These are phyloP conservation scores for Mechanitis mazaeus DNA, from an alignment of 2,888 invertebrate genomes.

Conservation along the genomic window DNA sequence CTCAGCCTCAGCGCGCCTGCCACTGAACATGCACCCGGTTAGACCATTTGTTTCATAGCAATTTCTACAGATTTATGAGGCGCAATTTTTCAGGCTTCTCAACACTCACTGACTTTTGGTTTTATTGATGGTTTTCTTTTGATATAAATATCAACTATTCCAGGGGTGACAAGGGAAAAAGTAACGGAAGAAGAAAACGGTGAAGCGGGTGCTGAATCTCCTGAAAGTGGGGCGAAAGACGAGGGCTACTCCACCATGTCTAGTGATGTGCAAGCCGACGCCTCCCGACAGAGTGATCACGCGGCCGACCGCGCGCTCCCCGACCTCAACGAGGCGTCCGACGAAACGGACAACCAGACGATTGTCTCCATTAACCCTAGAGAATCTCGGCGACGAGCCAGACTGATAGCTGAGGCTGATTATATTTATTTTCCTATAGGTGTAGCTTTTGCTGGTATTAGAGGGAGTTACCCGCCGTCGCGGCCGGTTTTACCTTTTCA, in stretches of 20 bases:
- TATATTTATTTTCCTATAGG: conserved; percentile 82
- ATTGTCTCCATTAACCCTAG: conserved; percentile 71
- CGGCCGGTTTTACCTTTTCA: conserved; percentile 82
- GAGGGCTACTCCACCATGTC: conserved; percentile 92
- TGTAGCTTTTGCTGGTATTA: conserved; percentile 77
- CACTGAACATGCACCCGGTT: conserved; percentile 52
- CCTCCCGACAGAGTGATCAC: conserved; percentile 77
- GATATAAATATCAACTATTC: conserved; percentile 27
- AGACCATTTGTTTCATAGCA: conserved; percentile 1
- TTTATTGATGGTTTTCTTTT: no score
- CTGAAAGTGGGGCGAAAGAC: conserved; percentile 86
- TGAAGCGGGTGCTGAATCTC: conserved; percentile 83
- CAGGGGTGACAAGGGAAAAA: conserved; percentile 56
- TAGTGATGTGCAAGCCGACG: conserved; percentile 86
- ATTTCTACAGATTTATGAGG: conserved; percentile 2
- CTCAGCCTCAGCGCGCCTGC: conserved; percentile 82
- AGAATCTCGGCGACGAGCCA: conserved; percentile 72
- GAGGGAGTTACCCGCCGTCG: conserved; percentile 84
- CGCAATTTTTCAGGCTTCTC: no score
- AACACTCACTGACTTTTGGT: no score
- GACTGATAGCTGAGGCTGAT: conserved; percentile 79
- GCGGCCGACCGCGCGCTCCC: conserved; percentile 78
- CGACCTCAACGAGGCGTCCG: conserved; percentile 84
- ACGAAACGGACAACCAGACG: conserved; percentile 81
- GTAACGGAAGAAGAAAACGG: conserved; percentile 63